phyloP scores from a whole-genome alignment of 2,797 vertebrate species.

The Rhinella marina region DNA sequence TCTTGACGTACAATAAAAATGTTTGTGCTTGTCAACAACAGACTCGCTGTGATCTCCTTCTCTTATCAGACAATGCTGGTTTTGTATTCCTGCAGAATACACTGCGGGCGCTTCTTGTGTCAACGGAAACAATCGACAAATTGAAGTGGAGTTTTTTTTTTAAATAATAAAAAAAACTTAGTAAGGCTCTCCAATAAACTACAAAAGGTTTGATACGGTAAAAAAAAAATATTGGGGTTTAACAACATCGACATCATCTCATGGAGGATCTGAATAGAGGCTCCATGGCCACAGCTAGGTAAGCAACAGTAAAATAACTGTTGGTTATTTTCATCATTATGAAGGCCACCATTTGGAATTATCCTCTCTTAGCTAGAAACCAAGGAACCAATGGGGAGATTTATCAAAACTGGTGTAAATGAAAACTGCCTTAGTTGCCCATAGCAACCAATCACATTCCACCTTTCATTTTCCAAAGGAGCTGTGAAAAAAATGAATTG shows the following conservation, averaged over 20 bases:
- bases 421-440: no score
- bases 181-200: background rate
- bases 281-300: background rate
- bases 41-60: conserved; percentile 36
- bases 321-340: background rate
- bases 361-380: background rate
- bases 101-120: conserved; percentile 25
- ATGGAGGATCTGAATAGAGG: background rate
- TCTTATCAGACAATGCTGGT: conserved; percentile 19
- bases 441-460: no score
- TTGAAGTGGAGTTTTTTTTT: conserved; percentile 7
- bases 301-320: background rate
- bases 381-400: background rate
- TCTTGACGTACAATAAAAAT: conserved; percentile 56
- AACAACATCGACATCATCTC: no score
- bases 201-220: background rate
- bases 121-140: conserved; percentile 27
- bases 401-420: no score
- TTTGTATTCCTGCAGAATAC: background rate
- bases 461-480: no score
- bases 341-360: background rate
- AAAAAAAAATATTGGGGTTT: conserved; percentile 6
- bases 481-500: no score
- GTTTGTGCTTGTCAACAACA: conserved; percentile 55
- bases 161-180: conserved; percentile 8